Evolutionary conservation across 2,113 vertebrate species (phyloP), one percentile per base, ranked within the genome.

Genomic region (Dasypus novemcinctus): DNA sequence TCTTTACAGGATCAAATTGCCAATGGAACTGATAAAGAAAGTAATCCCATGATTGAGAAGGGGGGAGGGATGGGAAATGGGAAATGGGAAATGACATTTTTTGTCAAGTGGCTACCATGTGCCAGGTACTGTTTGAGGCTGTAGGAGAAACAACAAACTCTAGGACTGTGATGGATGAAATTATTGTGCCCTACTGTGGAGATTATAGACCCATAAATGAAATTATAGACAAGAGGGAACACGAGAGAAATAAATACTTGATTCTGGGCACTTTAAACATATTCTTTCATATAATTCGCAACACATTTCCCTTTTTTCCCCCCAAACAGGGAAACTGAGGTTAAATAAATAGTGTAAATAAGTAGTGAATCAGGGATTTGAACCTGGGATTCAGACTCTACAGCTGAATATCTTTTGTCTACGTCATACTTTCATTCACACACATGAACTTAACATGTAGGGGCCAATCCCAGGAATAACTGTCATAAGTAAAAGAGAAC

Each of bases 11-110:
- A 78, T 66, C 91, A 13, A 11, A 75, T 92, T 94, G 54, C 11
- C 72, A 63, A 81, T 84, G 61, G 54, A 95, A 41, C 85, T 29
- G 94, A 93, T 97, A 96, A 94, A 82, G 72, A 63, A 31, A 38
- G 57, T 85, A 43, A 68, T 78, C 59, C 64, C n/a, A 25, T 69
- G n/a, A 36, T 23, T 85, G 61, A 43, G 72, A 94, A 75, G 33
- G 63, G 46, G n/a, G 52, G 72, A n/a, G n/a, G n/a, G n/a, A n/a
- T n/a, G n/a, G n/a, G 3, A 71, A 79, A 57, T 21, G 54, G 52
- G 29, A 66, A 64, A 54, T 7, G 69, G 36, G 59, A 46, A 31
- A 64, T n/a, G 54, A 7, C 46, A 21, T 1, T 43, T 25, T 54
- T 90, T 61, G 71, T 90, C 38, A 36, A 38, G 18, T 91, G 52